A percentile compares a stretch with the other conserved stretches of the same genome.
These are phyloP conservation scores for Lates japonicus DNA, from an alignment of 2,797 vertebrate genomes.

Conservation along the genomic window DNA sequence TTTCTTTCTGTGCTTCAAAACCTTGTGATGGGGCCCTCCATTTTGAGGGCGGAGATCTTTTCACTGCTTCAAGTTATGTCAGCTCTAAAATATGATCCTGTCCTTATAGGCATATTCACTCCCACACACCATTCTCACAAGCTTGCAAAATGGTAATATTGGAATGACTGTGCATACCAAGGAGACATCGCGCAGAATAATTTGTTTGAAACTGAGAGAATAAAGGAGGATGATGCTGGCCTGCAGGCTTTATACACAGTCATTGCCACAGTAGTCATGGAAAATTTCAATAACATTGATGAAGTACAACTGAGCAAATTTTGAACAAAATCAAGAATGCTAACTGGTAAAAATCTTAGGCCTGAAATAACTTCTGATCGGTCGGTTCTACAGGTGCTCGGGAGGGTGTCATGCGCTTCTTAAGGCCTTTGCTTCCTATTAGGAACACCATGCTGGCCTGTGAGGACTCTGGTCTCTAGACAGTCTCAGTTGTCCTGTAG, in stretches of 20 bases:
- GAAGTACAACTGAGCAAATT: background rate
- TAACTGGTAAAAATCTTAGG: background rate
- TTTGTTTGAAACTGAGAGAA: background rate
- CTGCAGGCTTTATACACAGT: background rate
- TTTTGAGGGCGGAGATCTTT: conserved; percentile 35
- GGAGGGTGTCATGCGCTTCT: background rate
- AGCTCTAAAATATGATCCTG: conserved; percentile 52
- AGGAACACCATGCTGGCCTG: background rate
- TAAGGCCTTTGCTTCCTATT: background rate
- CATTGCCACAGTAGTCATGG: background rate
- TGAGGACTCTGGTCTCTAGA: background rate
- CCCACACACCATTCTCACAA: conserved; percentile 19
- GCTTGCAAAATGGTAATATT: conserved; percentile 39
- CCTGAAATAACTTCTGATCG: background rate
- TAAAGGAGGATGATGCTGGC: conserved; percentile 5
- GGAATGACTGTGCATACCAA: conserved; percentile 36
- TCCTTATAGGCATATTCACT: conserved; percentile 39
- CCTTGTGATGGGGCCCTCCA: conserved; percentile 29
- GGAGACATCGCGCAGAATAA: background rate
- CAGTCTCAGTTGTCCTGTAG: background rate
- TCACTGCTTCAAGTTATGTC: conserved; percentile 44
- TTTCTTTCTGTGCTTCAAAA: conserved; percentile 5
- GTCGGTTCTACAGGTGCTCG: background rate
- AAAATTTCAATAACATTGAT: background rate
- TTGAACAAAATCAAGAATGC: conserved; percentile 9